Base-by-base conservation (phyloP, 2,888 invertebrate species). In the Acanthosepion esculentum region DNA sequence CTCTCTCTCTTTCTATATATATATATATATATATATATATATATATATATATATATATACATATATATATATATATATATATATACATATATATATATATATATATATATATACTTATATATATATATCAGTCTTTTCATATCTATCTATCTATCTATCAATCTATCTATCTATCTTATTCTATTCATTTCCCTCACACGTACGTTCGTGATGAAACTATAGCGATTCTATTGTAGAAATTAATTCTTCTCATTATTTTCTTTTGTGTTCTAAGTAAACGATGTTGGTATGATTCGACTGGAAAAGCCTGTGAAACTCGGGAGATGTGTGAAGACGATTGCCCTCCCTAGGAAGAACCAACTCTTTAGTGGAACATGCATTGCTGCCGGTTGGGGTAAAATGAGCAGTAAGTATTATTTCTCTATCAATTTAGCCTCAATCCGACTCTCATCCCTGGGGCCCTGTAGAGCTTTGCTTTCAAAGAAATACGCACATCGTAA, bases 241-340 rank as follows among this genome's bases (percentile, higher is more conserved):
- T 5, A 18, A 55, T 55, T 55, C 15, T 55, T 55, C 15, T 15
- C 3, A 55, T 53, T 26, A 26, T 26, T 64, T 64, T 64, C 1
- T n/a, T 8, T n/a, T 78, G 12, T 5, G 2, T 29, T 78, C 7
- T 8, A n/a, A 78, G 78, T 78, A 3, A 78, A 78, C 18, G 78
- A 78, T 78, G 78, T 78, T 78, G 78, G 78, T 78, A 33, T 78
- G 78, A 78, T 78, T 23, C n/a, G n/a, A n/a, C 78, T 78, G 78
- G 78, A 78, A 18, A 78, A 78, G 4, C 78, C 78, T 23, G 78
- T 78, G n/a, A n/a, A 78, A 78, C 78, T 78, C 15, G 78, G 78
- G 5, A n/a, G 15, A 15, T 78, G 78, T 15, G n/a, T 78, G 12
- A 78, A 78, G n/a, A 78, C 78, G 5, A 78, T 78, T 33, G 4